Conservation (phyloP, 2,113 vertebrate genomes). For the Aepyceros melampus region DNA sequence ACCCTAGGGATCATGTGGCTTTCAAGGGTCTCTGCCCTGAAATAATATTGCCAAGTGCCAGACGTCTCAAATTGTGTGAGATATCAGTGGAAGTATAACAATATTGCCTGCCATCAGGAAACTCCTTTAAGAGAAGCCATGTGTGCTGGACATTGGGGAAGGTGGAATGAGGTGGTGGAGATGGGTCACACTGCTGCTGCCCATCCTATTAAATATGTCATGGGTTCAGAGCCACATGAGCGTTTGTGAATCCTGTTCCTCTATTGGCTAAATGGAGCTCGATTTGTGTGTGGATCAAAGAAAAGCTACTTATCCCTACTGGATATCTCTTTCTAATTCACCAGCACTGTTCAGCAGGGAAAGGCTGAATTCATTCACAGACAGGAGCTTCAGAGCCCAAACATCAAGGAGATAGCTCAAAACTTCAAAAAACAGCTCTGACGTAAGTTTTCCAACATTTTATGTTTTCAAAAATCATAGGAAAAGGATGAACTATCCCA, state of each 20-base stretch:
- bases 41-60: background rate
- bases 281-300: background rate
- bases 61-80: background rate
- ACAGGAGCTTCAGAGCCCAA: slow-evolving; percentile 43
- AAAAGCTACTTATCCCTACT: background rate
- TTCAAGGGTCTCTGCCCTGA: background rate
- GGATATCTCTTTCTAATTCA: background rate
- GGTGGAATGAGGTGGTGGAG: background rate
- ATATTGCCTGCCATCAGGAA: background rate
- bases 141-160: background rate
- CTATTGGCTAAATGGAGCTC: background rate
- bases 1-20: accelerated
- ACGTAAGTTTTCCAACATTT: slow-evolving; percentile 23
- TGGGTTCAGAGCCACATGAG: background rate
- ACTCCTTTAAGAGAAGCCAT: background rate
- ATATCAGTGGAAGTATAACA: background rate
- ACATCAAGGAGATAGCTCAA: slow-evolving; percentile 32
- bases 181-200: accelerated
- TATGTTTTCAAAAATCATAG: slow-evolving; percentile 30
- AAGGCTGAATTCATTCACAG: slow-evolving; percentile 12
- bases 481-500: background rate
- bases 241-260: background rate
- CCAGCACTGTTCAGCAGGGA: background rate
- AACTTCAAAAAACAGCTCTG: slow-evolving; percentile 8
- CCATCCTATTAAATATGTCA: background rate